Base-by-base conservation (phyloP, 2,888 invertebrate genomes). In the Oxycera nigricornis region DNA sequence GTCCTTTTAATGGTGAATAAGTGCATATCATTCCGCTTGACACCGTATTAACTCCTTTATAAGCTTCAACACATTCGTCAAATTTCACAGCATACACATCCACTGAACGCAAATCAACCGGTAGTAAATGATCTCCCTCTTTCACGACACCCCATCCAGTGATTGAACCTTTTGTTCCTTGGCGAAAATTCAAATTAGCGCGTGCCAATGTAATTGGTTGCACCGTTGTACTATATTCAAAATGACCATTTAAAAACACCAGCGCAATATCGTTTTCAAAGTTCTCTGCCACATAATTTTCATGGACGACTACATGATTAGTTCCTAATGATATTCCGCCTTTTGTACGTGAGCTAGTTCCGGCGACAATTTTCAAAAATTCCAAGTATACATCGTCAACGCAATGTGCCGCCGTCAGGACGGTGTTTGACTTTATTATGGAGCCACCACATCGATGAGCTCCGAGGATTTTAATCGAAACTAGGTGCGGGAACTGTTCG, bases 211-310 rank as follows among this genome's bases (percentile, higher is more conserved):
- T 59, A 82, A 59, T 41, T 80, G 82, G 28, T 70, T 78, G 6
- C 79, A 81, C 55, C 76, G 78, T 0, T 62, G 80, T 79, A 1
- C 79, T 77, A 30, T 77, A 75, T 73, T 80, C 81, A 2, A 79
- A 79, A 0, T 75, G 75, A 1, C 72, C 74, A 7, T 68, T 17
- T 3, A 82, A 79, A 28, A 79, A 79, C 1, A 90, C 77, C 0
- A 90, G 77, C 0, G 89, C 89, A n/a, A 90, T 83, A 73, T 90
- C 90, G 75, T 85, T 86, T 76, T 88, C 87, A 83, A 86, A 86
- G 31, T 82, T 81, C 0, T 76, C 73, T 20, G 79, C 83, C n/a
- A 82, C 81, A 76, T 87, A 89, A 0, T 81, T 79, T 4, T 86
- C 84, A 76, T 89, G 87, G 72, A 81, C 81, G 1, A 82, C 72